These are phyloP conservation scores for Sphaerophoria rueppellii DNA, from an alignment of 2,888 invertebrate genomes.

Conservation along the genomic window DNA sequence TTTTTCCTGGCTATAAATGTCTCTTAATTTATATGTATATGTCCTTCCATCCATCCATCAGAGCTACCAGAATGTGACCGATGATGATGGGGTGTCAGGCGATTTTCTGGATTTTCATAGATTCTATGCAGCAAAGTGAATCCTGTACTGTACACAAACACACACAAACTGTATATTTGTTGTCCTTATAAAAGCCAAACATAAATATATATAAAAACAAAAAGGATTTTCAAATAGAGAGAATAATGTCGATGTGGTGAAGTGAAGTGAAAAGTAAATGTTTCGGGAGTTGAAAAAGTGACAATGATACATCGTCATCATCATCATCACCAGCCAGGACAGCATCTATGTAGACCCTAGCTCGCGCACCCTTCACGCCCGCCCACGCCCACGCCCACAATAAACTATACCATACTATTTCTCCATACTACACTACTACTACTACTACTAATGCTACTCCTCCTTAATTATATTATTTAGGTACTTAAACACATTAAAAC, in stretches of 20 bases:
- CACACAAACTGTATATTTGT: constrained; percentile 21
- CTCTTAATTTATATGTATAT: constrained; percentile 2
- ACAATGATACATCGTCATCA: constrained; percentile 15
- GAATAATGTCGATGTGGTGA: constrained; percentile 24
- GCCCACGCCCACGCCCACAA: background rate
- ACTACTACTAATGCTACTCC: constrained; percentile 1
- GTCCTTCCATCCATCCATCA: constrained; percentile 75
- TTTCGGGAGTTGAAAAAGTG: constrained; percentile 10
- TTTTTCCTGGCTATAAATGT: background rate
- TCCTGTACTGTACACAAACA: constrained; percentile 22
- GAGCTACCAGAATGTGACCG: constrained; percentile 80
- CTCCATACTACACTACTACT: constrained; percentile 3
- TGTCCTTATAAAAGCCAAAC: background rate
- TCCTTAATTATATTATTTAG: constrained; percentile 59
- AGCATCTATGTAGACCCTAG: no score
- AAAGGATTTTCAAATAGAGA: constrained; percentile 74
- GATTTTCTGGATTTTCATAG: constrained; percentile 82
- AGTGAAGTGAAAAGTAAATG: constrained; percentile 9
- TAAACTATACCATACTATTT: constrained; percentile 25
- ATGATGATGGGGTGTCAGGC: constrained; percentile 78
- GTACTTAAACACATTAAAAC: constrained; percentile 64
- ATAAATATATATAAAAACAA: constrained; percentile 48
- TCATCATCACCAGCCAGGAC: constrained; percentile 6
- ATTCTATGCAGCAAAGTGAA: constrained; percentile 78
- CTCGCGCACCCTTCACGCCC: no score